Percentiles rank a stretch among this genome's conserved stretches.
Conservation (phyloP, 2,113 vertebrate genomes). For the Micronisus gabar region DNA sequence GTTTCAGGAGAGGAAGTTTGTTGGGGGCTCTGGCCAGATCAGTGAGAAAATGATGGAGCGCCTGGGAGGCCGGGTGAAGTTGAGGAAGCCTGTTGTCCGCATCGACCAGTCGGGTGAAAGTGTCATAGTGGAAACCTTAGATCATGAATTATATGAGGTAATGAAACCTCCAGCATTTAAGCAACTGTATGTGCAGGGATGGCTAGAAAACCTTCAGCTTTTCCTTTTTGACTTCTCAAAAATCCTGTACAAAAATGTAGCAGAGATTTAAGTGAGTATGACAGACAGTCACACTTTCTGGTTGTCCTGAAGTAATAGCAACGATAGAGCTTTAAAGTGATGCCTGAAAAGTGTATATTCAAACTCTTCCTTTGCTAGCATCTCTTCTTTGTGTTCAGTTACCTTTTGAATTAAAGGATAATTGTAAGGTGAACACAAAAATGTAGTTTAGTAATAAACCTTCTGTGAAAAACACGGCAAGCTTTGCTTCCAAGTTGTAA, state of each 20-base stretch:
- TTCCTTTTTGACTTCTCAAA: neutral
- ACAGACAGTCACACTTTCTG: neutral
- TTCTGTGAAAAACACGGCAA: neutral
- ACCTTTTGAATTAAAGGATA: neutral
- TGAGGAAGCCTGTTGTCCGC: slow-evolving; percentile 82
- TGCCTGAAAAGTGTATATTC: neutral
- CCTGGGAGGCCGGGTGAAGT: slow-evolving; percentile 84
- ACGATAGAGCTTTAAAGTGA: neutral
- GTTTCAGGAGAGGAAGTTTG: slow-evolving; percentile 92
- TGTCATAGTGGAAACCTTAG: slow-evolving; percentile 85
- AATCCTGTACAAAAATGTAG: neutral
- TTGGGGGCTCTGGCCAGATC: slow-evolving; percentile 91
- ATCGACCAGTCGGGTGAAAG: slow-evolving; percentile 84
- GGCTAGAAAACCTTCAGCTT: neutral
- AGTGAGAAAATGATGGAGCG: slow-evolving; percentile 83
- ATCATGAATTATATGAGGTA: slow-evolving; percentile 84
- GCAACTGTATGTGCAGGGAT: neutral
- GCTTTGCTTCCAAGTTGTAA: neutral
- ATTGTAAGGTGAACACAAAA: neutral
- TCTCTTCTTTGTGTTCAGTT: neutral
- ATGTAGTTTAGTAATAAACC: neutral
- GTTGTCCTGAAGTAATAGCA: neutral
- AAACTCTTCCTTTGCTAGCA: neutral
- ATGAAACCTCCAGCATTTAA: neutral
- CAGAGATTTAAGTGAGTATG: neutral